Percentiles rank a stretch among this genome's conserved stretches.
Conservation (phyloP, 1,140 invertebrate genomes). For the Cephus cinctus region DNA sequence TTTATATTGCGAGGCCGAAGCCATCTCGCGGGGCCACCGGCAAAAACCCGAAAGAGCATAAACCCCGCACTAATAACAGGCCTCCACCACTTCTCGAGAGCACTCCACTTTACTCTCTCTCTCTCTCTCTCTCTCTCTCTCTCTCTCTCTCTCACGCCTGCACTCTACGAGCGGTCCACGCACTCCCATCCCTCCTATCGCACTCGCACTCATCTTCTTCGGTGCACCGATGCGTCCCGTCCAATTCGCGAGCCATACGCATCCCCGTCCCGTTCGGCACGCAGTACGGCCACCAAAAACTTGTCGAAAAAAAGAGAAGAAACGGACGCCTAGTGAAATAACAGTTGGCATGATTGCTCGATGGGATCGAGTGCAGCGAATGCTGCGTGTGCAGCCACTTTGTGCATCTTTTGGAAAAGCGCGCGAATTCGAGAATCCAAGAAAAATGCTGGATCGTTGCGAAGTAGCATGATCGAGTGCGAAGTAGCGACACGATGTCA, state of each 20-base stretch:
- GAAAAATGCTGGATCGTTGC: too few species aligned
- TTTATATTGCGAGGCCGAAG: slow-evolving; percentile 52
- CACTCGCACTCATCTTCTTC: neutral
- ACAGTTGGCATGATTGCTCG: too few species aligned
- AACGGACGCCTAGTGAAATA: too few species aligned
- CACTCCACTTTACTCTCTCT: slow-evolving; percentile 41
- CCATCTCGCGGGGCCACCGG: slow-evolving; percentile 40
- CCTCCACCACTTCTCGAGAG: slow-evolving; percentile 33
- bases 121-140: slow-evolving; percentile 8
- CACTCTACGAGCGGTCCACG: too few species aligned
- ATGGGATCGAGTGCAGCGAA: too few species aligned
- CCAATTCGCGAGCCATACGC: slow-evolving; percentile 9
- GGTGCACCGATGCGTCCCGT: slow-evolving; percentile 9
- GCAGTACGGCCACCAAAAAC: slow-evolving; percentile 20
- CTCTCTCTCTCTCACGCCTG: slow-evolving; percentile 16
- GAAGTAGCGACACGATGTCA: too few species aligned
- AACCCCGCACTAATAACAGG: slow-evolving; percentile 56
- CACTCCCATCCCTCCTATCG: neutral
- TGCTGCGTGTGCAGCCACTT: too few species aligned
- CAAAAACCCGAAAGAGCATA: slow-evolving; percentile 50
- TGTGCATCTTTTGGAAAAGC: too few species aligned
- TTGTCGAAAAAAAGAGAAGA: too few species aligned
- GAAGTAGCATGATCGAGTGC: too few species aligned
- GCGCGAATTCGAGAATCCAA: too few species aligned
- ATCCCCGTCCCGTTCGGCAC: slow-evolving; percentile 4